These are phyloP conservation scores for Philhelius pedissequus DNA, from an alignment of 2,888 invertebrate species.

Conservation along the genomic window DNA sequence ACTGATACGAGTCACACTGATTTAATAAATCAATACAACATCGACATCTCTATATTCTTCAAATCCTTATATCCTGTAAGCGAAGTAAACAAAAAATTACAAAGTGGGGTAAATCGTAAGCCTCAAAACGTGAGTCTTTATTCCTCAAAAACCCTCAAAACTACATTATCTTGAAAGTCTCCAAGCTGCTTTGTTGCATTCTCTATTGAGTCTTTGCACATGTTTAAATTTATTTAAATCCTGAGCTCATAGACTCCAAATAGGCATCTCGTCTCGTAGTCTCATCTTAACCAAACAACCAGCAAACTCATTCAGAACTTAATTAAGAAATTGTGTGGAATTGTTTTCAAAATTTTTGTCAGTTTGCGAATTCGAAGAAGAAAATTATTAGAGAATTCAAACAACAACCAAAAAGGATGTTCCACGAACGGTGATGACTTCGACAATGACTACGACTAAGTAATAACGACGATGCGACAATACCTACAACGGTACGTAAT, in stretches of 20 bases:
- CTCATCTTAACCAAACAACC: not conserved
- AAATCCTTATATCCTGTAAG: no score
- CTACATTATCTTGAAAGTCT: no score
- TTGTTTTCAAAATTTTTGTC: slow-evolving; percentile 41
- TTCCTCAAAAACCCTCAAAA: no score
- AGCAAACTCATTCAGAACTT: slow-evolving; percentile 49
- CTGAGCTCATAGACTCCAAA: not conserved
- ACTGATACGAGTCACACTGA: no score
- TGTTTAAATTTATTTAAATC: not conserved
- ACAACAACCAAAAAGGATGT: slow-evolving; percentile 18
- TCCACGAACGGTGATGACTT: not conserved
- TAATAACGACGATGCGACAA: not conserved
- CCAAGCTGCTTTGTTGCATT: slow-evolving; percentile 39
- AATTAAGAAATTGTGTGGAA: slow-evolving; percentile 60
- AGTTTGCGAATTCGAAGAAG: not conserved
- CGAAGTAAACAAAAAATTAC: no score
- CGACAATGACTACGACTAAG: not conserved
- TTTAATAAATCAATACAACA: no score
- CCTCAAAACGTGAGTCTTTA: no score
- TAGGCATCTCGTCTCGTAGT: slow-evolving; percentile 10
- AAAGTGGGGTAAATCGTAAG: no score
- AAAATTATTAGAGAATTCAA: not conserved
- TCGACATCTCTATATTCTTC: no score
- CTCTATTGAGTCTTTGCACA: not conserved
- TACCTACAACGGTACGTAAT: no score